Evolutionary conservation across 2,113 vertebrate genomes (phyloP), one percentile per base, ranked within the genome.

Genomic region (Equus quagga): DNA sequence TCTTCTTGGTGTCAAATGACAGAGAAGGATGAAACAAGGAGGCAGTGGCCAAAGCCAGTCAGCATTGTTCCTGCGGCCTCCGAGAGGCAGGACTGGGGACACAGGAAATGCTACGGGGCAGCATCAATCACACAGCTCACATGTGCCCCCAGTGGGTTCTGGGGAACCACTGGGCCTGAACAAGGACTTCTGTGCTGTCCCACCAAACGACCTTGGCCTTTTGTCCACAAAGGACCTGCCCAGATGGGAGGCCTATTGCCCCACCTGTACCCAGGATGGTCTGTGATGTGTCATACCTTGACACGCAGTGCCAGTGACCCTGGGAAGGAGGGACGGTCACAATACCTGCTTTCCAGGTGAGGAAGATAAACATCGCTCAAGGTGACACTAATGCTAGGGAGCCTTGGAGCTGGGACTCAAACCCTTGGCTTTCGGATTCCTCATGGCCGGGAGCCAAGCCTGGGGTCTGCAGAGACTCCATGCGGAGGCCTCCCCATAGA

Each of bases 1-100:
- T 49, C 82, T 49, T 58, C 79, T 5, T 46, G 80, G 65, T 67
- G 56, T 92, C 89, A 79, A 33, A 72, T 62, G 80, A 79, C 56
- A 67, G 89, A 91, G 62, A 79, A 60, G 9, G 84, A 51, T 64
- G 41, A 21, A 56, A 88, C 58, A 33, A 46, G 17, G 69, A 85
- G 80, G 26, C 67, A 5, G 51, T 1, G 6, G 58, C 54, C 89
- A 79, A 54, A 46, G 92, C 58, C 82, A 65, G 76, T 23, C 60
- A n/a, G 64, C 6, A 1, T 31, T 96, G 54, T 36, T 72, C 49
- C 64, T 8, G 19, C 0, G 13, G 87, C 46, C 79, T 62, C 49
- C 31, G 31, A 81, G 62, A 15, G 46, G 6, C 69, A 41, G 79
- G 69, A 31, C 26, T 6, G 19, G 54, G 46, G 41, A 91, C 51